Evolutionary conservation across 1,140 invertebrate species (phyloP), one percentile per base, ranked within the genome.

Genomic region (Drosophila mayri): DNA sequence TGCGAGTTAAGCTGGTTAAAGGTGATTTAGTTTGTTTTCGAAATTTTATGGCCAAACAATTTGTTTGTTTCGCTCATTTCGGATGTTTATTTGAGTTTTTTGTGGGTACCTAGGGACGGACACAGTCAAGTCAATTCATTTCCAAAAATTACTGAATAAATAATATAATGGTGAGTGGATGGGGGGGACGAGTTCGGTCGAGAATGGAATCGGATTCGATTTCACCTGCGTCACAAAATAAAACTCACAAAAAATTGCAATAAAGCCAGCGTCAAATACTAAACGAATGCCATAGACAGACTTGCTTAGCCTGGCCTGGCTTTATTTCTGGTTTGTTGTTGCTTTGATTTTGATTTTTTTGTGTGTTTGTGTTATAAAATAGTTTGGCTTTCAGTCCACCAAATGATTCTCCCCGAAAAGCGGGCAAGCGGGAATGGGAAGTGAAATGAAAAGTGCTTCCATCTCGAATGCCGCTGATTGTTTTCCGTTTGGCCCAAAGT

Each of bases 211-310:
- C 40, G 37, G 41, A 70, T 60, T 73, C 76, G 62, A 65, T 85
- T 80, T 79, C 81, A 80, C 81, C 76, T 84, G 81, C 81, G 81
- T 84, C 81, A 83, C 64, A 58, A 58, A 78, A 67, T 65, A 63
- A 74, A 65, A 47, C 60, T 18, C 57, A 67, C 43, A 66, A 73
- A 72, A 76, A 73, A 50, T 25, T 35, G 30, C 37, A 63, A 30
- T 20, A 81, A 81, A 12, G 47, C 25, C 47, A 50, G 25, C 47
- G 6, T n/a, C 25, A n/a, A 49, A 28, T n/a, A 28, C 46, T n/a
- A n/a, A 20, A 37, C 43, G 14, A 22, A 74, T 43, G n/a, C 47
- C 25, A 62, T 71, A 61, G 72, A 81, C 65, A 64, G 43, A n/a
- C 57, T 67, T 32, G 58, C 71, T 81, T 30, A 25, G 25, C 71